Conservation (phyloP, 2,888 invertebrate species). For the Drosophila mimetica region DNA sequence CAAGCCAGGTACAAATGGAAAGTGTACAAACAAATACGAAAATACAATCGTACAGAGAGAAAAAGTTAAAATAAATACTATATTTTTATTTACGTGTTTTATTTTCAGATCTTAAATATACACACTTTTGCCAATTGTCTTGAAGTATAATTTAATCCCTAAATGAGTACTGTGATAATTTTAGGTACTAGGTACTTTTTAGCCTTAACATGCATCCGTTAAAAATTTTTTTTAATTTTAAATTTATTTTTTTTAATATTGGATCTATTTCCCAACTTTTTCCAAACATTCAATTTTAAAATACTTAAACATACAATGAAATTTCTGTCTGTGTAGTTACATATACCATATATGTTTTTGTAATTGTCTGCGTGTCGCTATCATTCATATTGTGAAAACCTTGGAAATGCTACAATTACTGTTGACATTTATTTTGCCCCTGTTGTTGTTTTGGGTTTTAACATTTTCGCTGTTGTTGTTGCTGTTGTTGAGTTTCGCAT, state of each 20-base stretch:
- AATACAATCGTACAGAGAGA: conserved; percentile 10
- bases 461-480: conserved; percentile 40
- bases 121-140: too few relatives aligned
- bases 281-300: too few relatives aligned
- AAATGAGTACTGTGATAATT: too few relatives aligned
- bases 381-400: conserved; percentile 76
- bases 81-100: background rate
- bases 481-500: conserved; percentile 68
- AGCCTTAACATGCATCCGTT: too few relatives aligned
- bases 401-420: conserved; percentile 74
- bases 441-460: conserved; percentile 26
- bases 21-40: conserved; percentile 46
- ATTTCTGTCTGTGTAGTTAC: conserved; percentile 2
- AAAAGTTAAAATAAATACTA: background rate
- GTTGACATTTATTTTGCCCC: conserved; percentile 62
- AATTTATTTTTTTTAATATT: too few relatives aligned
- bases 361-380: conserved; percentile 39
- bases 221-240: too few relatives aligned
- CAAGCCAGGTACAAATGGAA: conserved; percentile 66
- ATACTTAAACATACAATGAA: too few relatives aligned
- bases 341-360: conserved; percentile 23
- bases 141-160: too few relatives aligned
- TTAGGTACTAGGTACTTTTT: too few relatives aligned
- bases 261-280: too few relatives aligned
- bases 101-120: too few relatives aligned